Evolutionary conservation across 2,888 invertebrate species (phyloP).

Genomic region (Diachrysia chrysitis): DNA sequence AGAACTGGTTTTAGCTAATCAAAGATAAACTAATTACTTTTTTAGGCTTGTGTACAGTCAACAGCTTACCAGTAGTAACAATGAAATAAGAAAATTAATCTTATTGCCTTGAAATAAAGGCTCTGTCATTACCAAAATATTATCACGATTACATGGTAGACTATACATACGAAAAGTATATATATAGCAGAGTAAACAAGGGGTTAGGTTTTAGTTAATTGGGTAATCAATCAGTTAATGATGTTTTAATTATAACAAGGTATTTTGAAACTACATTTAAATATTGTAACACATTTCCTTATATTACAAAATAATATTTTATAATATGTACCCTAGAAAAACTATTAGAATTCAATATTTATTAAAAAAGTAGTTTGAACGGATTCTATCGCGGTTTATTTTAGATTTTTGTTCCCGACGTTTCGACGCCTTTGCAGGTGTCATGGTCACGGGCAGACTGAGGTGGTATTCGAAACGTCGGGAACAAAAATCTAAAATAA

Average conservation of each 20-base stretch:
- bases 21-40: conserved; percentile 3
- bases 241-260: not conserved
- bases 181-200: not conserved
- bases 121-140: not conserved
- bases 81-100: not conserved
- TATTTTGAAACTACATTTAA: not conserved
- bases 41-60: not conserved
- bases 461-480: too few species aligned
- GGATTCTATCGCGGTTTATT: too few species aligned
- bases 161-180: not conserved
- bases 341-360: too few species aligned
- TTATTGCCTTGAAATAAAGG: not conserved
- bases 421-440: too few species aligned
- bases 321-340: not conserved
- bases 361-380: too few species aligned
- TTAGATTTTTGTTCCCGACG: too few species aligned
- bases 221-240: not conserved
- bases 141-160: too few species aligned
- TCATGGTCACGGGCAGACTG: too few species aligned
- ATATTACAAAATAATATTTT: not conserved
- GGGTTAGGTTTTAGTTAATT: not conserved
- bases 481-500: too few species aligned
- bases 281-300: not conserved
- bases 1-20: not conserved
- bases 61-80: not conserved